Conservation (phyloP, 1,140 invertebrate genomes). For the Daktulosphaira vitifoliae region DNA sequence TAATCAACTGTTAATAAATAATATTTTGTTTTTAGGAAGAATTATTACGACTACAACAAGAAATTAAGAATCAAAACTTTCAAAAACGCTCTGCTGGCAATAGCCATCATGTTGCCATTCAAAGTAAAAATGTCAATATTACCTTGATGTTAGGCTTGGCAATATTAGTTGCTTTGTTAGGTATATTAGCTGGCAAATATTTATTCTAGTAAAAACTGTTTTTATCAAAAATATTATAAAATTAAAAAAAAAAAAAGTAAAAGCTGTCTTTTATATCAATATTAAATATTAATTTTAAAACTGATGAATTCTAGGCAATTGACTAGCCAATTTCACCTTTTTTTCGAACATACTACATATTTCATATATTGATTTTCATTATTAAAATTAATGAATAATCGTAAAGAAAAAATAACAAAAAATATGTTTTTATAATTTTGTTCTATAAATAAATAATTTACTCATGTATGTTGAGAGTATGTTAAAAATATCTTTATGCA, state of each 20-base stretch:
- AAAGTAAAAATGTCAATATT: slow-evolving; percentile 19
- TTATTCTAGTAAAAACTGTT: slow-evolving; percentile 16
- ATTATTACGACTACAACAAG: slow-evolving; percentile 17
- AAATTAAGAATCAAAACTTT: slow-evolving; percentile 4
- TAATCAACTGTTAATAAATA: no score
- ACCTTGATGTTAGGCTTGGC: slow-evolving; percentile 12
- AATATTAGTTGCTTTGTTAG: slow-evolving; percentile 22
- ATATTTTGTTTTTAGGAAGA: slow-evolving; percentile 11
- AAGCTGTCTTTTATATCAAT: slow-evolving; percentile 8
- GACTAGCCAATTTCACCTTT: no score
- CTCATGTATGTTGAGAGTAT: slow-evolving; percentile 12
- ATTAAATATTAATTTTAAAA: slow-evolving; percentile 1
- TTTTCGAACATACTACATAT: no score
- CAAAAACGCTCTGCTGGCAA: slow-evolving; percentile 18
- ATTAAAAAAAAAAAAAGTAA: slow-evolving; percentile 16
- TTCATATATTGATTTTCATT: no score
- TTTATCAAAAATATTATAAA: slow-evolving; percentile 26
- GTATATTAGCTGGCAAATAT: slow-evolving; percentile 27
- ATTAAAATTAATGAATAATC: no score
- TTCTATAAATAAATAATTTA: slow-evolving; percentile 15
- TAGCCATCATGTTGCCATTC: slow-evolving; percentile 24
- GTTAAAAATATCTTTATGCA: slow-evolving; percentile 12
- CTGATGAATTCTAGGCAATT: no score
- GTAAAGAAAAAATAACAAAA: no score
- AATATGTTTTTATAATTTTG: no score